Evolutionary conservation across 2,888 invertebrate species (phyloP), one percentile per base, ranked within the genome.

Genomic region (Actias luna): DNA sequence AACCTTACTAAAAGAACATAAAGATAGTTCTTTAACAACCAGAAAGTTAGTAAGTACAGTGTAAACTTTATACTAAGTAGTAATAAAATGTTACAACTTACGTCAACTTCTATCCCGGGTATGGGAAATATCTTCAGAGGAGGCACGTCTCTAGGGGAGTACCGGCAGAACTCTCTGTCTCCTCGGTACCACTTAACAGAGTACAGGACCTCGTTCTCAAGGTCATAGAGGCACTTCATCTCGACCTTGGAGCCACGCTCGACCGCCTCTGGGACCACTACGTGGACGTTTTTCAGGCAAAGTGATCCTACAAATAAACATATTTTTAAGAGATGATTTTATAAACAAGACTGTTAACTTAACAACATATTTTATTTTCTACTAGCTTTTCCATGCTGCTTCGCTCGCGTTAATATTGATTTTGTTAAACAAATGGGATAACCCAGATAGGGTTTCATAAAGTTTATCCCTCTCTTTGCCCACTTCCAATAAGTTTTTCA

Each of bases 141-240:
- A 7, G 95, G 95, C 18, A 91, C 93, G 70, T 95, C 95, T 65
- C 94, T 89, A 0, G 95, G 95, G 3, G 94, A 91, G 75, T 92
- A 95, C 61, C 95, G 88, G 75, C 94, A 95, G 84, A 95, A 95
- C 83, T 95, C 95, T 4, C 94, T 81, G 66, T 93, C 93, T 2
- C 94, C 94, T 58, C 94, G 92, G 81, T 95, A 95, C 95, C 95
- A 95, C 84, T 95, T 95, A 68, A 95, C 94, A 50, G 94, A 93
- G 83, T 95, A 95, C 52, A 95, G 83, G 52, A 93, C 93, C 71
- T 95, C 95, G 25, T 94, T 93, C 73, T 95, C 95, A 69, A 95
- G 84, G 79, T 95, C 94, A 82, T 94, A 95, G 65, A 91, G 87
- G 76, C 95, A 95, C 74, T 93, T 92, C 72, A 96, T 91, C 66